Conservation (phyloP, 2,888 invertebrate species). For the Scaptomyza tumidula region DNA sequence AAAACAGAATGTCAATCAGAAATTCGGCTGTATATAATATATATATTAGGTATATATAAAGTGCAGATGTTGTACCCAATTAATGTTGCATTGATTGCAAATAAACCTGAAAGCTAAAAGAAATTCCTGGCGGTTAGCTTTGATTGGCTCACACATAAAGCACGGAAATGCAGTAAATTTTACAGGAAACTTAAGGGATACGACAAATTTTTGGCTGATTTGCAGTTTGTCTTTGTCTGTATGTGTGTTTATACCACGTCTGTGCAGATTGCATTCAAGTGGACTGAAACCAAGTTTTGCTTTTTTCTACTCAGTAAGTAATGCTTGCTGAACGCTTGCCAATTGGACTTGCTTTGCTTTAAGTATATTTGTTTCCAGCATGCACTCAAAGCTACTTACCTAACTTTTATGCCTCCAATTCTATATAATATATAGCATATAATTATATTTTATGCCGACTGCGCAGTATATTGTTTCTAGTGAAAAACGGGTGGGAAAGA, state of each 20-base stretch:
- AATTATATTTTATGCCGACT: not conserved
- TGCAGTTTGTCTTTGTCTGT: slow-evolving; percentile 34
- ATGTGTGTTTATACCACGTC: slow-evolving; percentile 10
- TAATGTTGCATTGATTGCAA: slow-evolving; percentile 31
- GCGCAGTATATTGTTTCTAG: not conserved
- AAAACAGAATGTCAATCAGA: not conserved
- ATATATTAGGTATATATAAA: not conserved
- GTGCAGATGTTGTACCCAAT: slow-evolving; percentile 6
- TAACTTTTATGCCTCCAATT: not conserved
- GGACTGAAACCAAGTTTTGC: slow-evolving; percentile 18
- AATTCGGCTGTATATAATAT: not conserved
- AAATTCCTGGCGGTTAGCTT: slow-evolving; percentile 26
- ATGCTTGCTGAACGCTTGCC: slow-evolving; percentile 46
- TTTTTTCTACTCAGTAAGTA: slow-evolving; percentile 27
- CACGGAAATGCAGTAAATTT: slow-evolving; percentile 63
- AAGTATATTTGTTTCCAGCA: slow-evolving; percentile 4
- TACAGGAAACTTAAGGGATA: slow-evolving; percentile 59
- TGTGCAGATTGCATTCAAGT: slow-evolving; percentile 18
- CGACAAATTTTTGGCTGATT: slow-evolving; percentile 60
- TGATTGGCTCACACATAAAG: slow-evolving; percentile 44
- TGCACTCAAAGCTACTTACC: not conserved
- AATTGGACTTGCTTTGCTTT: slow-evolving; percentile 50
- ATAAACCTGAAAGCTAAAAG: not conserved
- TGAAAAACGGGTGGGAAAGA: not conserved
- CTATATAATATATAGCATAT: not conserved